phyloP scores from a whole-genome alignment of 2,113 vertebrate species.

The Nansenia antarctica region DNA sequence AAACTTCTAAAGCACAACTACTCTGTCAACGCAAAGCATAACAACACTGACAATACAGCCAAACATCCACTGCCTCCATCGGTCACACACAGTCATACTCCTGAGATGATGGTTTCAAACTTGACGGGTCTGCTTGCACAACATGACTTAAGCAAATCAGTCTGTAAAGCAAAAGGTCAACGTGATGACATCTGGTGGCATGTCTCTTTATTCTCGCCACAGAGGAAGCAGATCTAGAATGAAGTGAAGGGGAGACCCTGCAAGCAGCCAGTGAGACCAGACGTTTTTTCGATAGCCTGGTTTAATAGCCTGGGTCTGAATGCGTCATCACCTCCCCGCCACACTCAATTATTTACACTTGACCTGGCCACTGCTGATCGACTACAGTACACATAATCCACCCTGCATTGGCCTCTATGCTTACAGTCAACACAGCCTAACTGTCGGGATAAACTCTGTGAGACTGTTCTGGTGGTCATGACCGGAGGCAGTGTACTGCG shows the following conservation, averaged over 20 bases:
- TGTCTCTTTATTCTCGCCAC: background rate
- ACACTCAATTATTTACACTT: slow-evolving; percentile 54
- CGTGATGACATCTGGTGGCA: background rate
- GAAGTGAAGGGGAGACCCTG: background rate
- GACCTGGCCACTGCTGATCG: slow-evolving; percentile 2
- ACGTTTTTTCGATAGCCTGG: background rate
- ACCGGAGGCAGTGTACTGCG: background rate
- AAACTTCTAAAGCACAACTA: background rate
- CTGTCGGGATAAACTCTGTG: background rate
- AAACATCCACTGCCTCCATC: background rate
- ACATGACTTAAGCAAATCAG: background rate
- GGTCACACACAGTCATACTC: background rate
- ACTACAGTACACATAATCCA: slow-evolving; percentile 3
- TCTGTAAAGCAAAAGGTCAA: background rate
- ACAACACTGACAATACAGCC: background rate
- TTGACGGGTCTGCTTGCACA: background rate
- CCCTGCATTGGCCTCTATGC: slow-evolving; percentile 8
- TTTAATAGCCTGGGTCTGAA: slow-evolving; percentile 36
- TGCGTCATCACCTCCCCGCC: slow-evolving; percentile 32
- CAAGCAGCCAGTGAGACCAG: slow-evolving; percentile 14
- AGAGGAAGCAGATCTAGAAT: slow-evolving; percentile 2
- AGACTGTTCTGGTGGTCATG: background rate
- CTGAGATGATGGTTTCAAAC: background rate
- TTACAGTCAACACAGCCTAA: slow-evolving; percentile 15
- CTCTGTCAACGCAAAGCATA: background rate